These are phyloP conservation scores for Catalaphyllia jardinei DNA, from an alignment of 64 coral and sea anemone genomes.

Conservation along the genomic window DNA sequence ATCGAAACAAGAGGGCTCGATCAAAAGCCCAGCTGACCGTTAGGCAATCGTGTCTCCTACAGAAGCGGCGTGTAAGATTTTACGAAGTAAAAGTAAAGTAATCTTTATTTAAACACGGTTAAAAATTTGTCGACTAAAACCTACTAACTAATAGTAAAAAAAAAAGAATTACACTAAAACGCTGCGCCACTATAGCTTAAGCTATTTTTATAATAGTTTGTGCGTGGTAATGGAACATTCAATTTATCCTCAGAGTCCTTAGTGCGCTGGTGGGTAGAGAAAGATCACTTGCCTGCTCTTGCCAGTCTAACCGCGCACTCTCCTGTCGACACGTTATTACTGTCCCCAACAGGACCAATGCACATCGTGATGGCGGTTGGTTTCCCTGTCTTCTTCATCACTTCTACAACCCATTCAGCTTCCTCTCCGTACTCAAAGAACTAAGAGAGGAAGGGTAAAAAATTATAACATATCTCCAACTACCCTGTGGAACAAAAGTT, in stretches of 20 bases:
- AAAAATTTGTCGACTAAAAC: too few relatives aligned
- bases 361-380: conserved; percentile 59
- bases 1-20: not conserved
- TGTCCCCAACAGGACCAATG: conserved; percentile 19
- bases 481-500: too few relatives aligned
- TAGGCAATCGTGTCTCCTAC: not conserved
- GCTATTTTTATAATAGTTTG: too few relatives aligned
- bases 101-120: too few relatives aligned
- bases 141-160: too few relatives aligned
- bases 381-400: conserved; percentile 61
- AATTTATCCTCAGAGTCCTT: too few relatives aligned
- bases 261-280: too few relatives aligned
- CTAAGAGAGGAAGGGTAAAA: not conserved
- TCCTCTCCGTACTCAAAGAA: conserved; percentile 64
- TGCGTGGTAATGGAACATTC: too few relatives aligned
- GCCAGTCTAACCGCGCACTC: conserved; percentile 50
- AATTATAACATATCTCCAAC: not conserved
- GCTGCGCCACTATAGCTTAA: too few relatives aligned
- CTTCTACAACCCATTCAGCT: conserved; percentile 68
- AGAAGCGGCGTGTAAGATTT: not conserved
- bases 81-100: not conserved
- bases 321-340: conserved; percentile 28
- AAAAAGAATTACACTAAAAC: too few relatives aligned
- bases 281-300: conserved; percentile 16
- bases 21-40: not conserved